Evolutionary conservation across 2,888 invertebrate species (phyloP), one percentile per base, ranked within the genome.

Genomic region (Ormyrus nitidulus): DNA sequence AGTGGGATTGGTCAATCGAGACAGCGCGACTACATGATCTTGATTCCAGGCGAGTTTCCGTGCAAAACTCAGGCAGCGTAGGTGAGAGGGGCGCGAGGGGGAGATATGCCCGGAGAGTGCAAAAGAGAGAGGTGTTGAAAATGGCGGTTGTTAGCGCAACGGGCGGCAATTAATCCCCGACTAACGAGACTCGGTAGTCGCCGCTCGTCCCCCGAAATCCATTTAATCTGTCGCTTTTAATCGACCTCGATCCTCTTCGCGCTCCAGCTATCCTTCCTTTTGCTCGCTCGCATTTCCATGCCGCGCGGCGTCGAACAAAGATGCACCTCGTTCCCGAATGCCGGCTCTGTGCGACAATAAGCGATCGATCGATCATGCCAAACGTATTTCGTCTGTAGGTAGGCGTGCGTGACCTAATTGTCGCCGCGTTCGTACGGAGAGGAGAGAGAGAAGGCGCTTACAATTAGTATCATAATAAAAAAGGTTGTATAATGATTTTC

Each of bases 131-230:
- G 86, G 87, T 86, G 86, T 88, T 86, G 87, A 86, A 88, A 88
- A 88, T 86, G 85, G 84, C 83, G 83, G 85, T 87, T 85, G 86
- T 86, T 88, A 87, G 85, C 83, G 84, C 85, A 86, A 87, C 84
- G 85, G 82, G 81, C 84, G 81, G 86, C 85, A 88, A 89, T 88
- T 89, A 89, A 88, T 87, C 69, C 66, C 58, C 77, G 75, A 74
- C 84, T 87, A 87, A 89, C 87, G 85, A 89, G 86, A 83, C 80
- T 44, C 79, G 80, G 83, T 83, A 81, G 84, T 81, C 51, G 19
- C 1, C 19, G 19, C 19, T 19, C 19, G 66, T 66, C 78, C 9
- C 2, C 66, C 54, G 49, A 56, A 49, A 77, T 72, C 65, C 58
- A 10, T 77, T 77, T 72, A 72, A 65, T 76, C 61, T 44, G 62